These are phyloP conservation scores for Phaedon cochleariae DNA, from an alignment of 2,888 invertebrate species.

Conservation along the genomic window DNA sequence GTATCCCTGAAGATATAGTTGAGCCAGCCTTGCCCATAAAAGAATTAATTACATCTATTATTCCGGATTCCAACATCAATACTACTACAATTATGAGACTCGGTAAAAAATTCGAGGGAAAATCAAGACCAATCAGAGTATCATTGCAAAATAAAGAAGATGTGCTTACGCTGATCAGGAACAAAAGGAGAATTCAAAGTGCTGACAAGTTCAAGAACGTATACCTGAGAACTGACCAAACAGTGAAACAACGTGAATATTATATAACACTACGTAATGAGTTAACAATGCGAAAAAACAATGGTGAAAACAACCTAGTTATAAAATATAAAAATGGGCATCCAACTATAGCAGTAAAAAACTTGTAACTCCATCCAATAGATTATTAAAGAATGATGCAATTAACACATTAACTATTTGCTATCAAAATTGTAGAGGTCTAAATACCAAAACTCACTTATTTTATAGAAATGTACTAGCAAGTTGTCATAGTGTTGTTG, in stretches of 20 bases:
- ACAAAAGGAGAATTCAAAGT: background rate
- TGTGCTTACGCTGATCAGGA: constrained; percentile 3
- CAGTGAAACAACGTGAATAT: background rate
- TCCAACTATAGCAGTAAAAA: constrained; percentile 2
- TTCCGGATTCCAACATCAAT: constrained; percentile 3
- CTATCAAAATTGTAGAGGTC: no score
- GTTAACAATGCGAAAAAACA: no score
- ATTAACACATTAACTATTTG: no score
- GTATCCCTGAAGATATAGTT: background rate
- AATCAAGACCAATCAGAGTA: constrained; percentile 3
- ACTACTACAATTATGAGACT: background rate
- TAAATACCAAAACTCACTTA: no score
- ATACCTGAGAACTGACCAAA: background rate
- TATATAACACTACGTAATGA: no score
- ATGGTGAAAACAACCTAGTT: constrained; percentile 2
- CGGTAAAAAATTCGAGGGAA: background rate
- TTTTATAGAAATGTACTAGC: no score
- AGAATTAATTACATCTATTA: background rate
- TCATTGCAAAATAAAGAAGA: background rate
- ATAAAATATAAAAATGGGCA: background rate
- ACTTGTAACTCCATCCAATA: no score
- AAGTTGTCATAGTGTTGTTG: no score
- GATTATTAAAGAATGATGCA: no score
- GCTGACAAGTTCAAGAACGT: background rate
- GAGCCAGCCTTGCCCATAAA: background rate